These are phyloP conservation scores for Hemiprocne comata DNA, from an alignment of 2,113 vertebrate species.

Conservation along the genomic window DNA sequence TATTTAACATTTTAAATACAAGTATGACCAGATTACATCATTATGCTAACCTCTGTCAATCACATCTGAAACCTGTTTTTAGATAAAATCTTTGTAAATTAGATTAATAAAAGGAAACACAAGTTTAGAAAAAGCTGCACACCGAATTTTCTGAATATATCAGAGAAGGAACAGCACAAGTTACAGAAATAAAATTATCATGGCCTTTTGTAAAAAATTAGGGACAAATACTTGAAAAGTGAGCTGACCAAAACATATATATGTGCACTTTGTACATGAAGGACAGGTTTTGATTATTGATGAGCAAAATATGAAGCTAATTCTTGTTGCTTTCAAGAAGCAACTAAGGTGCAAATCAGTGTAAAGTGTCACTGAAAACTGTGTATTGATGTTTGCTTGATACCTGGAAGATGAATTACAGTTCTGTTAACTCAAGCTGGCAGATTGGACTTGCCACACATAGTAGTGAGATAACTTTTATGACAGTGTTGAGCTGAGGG, in stretches of 20 bases:
- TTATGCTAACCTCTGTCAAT: not conserved
- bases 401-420: slow-evolving; percentile 39
- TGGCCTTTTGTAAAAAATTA: not conserved
- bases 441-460: slow-evolving; percentile 18
- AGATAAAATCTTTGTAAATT: not conserved
- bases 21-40: not conserved
- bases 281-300: not conserved
- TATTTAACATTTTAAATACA: not conserved
- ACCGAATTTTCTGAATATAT: accelerated
- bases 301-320: not conserved
- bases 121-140: not conserved
- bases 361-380: not conserved
- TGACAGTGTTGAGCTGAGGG: not conserved
- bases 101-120: not conserved
- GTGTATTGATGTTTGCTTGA: not conserved
- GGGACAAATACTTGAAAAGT: not conserved
- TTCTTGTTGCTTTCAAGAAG: not conserved
- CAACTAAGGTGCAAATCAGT: not conserved
- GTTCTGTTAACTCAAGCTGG: slow-evolving; percentile 25
- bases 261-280: not conserved
- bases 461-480: slow-evolving; percentile 7
- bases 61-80: not conserved
- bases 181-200: not conserved
- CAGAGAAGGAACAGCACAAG: not conserved
- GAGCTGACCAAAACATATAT: not conserved